Conservation (phyloP, 2,888 invertebrate genomes). For the Lordiphosa fenestrarum region DNA sequence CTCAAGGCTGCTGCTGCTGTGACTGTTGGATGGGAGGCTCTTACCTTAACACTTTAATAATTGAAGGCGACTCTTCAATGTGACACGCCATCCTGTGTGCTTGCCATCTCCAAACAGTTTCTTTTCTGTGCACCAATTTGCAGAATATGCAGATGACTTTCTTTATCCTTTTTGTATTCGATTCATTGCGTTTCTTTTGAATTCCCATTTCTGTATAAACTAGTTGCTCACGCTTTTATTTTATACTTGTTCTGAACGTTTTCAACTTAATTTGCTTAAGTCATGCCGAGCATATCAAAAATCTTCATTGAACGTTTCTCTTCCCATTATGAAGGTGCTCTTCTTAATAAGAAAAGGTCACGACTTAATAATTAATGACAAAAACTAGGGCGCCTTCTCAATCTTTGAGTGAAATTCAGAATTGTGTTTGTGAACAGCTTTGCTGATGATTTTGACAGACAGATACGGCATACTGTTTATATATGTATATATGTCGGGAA, state of each 20-base stretch:
- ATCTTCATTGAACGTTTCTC: too few species aligned
- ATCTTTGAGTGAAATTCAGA: conserved; percentile 26
- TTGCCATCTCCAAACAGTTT: conserved; percentile 8
- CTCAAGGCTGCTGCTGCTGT: conserved; percentile 24
- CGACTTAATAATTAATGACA: conserved; percentile 27
- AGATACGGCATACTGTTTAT: too few species aligned
- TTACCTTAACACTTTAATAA: conserved; percentile 27
- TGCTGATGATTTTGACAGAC: conserved; percentile 19
- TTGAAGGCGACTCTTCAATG: conserved; percentile 26
- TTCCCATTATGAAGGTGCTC: conserved; percentile 1
- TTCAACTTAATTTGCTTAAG: conserved; percentile 15
- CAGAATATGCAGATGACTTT: not conserved
- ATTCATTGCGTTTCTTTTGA: conserved; percentile 20
- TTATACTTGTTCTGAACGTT: conserved; percentile 10
- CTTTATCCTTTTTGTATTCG: conserved; percentile 11
- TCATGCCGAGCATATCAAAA: too few species aligned
- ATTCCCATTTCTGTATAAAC: conserved; percentile 13
- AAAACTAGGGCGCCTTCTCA: conserved; percentile 18
- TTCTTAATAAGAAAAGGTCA: conserved; percentile 4
- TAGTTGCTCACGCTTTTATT: conserved; percentile 11
- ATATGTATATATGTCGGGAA: too few species aligned
- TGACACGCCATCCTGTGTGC: conserved; percentile 6
- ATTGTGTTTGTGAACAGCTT: conserved; percentile 37
- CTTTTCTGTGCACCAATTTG: not conserved
- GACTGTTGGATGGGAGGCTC: conserved; percentile 13